Base-by-base conservation (phyloP, 2,797 vertebrate species). In the Somateria mollissima region DNA sequence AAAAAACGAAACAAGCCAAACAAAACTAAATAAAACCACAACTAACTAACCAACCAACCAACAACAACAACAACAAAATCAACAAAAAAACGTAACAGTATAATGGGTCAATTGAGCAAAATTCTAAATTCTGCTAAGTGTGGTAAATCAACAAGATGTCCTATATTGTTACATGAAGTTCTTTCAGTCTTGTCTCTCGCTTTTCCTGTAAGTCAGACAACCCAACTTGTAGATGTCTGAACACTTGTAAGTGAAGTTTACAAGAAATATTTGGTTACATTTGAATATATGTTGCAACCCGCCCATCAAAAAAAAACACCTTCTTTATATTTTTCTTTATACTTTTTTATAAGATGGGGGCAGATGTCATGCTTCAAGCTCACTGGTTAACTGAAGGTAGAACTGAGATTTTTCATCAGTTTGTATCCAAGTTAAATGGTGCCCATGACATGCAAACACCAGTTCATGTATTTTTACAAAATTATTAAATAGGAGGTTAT, bases 281-380 rank as follows among this genome's bases (percentile, higher is more conserved):
- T 65, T 72, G 36, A 25, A 43, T n/a, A 71, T 25, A 47, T 21
- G 1, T 37, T 77, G 4, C 6, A 57, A 4, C 10, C 11, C 4
- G 0, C 1, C 1, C 6, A 21, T 11, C 9, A 14, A 13, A 34
- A 54, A 37, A 54, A 61, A 18, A 13, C 0, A 11, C 1, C 1
- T 2, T 34, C n/a, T 58, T 15, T n/a, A 19, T 80, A 27, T 60
- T 77, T 86, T 80, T 74, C 8, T 77, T 90, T 57, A 7, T 62
- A 9, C 4, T 14, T 86, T 34, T 53, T 36, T 49, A 17, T 56
- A 77, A 84, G 62, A 32, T 2, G 8, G 1, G 24, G 41, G 3
- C 0, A 66, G 41, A 82, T 39, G 4, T n/a, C 3, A n/a, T 79
- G 7, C 71, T 64, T 83, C 2, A 43, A 79, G 75, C 39, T 82